Evolutionary conservation across 2,888 invertebrate species (phyloP).

Genomic region (Volucella bombylans): DNA sequence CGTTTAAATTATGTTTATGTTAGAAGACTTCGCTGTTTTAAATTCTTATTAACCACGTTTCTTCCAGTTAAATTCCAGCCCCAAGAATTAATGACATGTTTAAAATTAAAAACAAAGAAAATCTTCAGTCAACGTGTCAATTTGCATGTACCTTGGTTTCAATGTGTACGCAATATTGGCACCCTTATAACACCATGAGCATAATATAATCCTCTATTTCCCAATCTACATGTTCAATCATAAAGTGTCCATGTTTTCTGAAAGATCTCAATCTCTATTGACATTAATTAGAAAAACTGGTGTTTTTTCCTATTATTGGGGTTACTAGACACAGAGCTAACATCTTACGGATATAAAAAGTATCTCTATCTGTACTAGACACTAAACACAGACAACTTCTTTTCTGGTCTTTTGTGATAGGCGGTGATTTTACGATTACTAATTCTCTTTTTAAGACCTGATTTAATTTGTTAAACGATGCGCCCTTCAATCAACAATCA

Average conservation of each 20-base stretch:
- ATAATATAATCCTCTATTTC: conserved; percentile 11
- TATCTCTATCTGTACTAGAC: conserved; percentile 11
- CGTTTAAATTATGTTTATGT: too few relatives aligned
- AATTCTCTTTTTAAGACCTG: conserved; percentile 50
- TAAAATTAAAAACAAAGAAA: too few relatives aligned
- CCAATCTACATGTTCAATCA: conserved; percentile 22
- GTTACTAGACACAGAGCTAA: conserved; percentile 39
- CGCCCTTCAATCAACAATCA: conserved; percentile 46
- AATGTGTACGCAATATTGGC: background rate
- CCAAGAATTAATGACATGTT: too few relatives aligned
- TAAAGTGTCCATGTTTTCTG: conserved; percentile 4
- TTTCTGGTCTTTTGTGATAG: background rate
- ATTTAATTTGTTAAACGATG: conserved; percentile 37
- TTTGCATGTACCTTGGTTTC: background rate
- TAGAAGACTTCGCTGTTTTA: too few relatives aligned
- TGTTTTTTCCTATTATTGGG: conserved; percentile 17
- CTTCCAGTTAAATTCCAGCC: too few relatives aligned
- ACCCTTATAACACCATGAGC: conserved; percentile 28
- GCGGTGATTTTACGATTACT: conserved; percentile 23
- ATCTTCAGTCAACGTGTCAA: background rate
- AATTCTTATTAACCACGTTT: too few relatives aligned
- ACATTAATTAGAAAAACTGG: conserved; percentile 13
- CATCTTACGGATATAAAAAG: background rate
- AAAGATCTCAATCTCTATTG: conserved; percentile 34
- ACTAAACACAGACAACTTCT: conserved; percentile 44